Conservation (phyloP, 2,888 invertebrate species). For the Pimpla rufipes region DNA sequence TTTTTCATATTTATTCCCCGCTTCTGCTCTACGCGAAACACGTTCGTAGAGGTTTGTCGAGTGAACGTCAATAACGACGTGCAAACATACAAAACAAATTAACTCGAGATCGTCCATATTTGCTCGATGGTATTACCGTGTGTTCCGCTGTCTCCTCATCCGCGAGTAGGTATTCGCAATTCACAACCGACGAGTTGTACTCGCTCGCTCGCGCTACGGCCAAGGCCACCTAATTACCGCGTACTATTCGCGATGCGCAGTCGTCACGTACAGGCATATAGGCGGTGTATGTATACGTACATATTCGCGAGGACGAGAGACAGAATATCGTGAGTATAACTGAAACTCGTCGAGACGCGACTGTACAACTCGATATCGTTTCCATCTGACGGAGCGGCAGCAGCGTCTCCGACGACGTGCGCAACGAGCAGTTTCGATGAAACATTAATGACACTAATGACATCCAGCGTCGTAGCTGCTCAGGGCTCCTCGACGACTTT, state of each 20-base stretch:
- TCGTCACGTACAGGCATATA: constrained; percentile 25
- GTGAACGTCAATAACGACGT: too few species aligned
- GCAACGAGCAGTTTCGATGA: constrained; percentile 45
- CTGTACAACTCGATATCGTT: constrained; percentile 52
- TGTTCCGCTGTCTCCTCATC: constrained; percentile 37
- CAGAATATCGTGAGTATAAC: constrained; percentile 7
- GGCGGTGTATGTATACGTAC: background rate
- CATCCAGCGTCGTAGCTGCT: background rate
- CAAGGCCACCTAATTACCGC: constrained; percentile 51
- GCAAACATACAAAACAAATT: background rate
- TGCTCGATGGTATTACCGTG: background rate
- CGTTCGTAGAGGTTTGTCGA: background rate
- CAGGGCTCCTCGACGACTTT: background rate
- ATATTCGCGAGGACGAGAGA: background rate
- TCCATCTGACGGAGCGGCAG: constrained; percentile 44
- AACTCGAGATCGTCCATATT: constrained; percentile 24
- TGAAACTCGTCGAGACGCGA: constrained; percentile 31
- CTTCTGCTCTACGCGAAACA: too few species aligned
- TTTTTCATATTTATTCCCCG: too few species aligned
- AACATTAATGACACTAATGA: constrained; percentile 36
- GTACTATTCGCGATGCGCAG: background rate
- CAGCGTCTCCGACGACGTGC: constrained; percentile 31
- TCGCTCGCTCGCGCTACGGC: constrained; percentile 4
- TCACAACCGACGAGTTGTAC: constrained; percentile 29
- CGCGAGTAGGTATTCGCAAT: constrained; percentile 38